Evolutionary conservation across 2,113 vertebrate species (phyloP).

Genomic region (Lucifuga dentata): DNA sequence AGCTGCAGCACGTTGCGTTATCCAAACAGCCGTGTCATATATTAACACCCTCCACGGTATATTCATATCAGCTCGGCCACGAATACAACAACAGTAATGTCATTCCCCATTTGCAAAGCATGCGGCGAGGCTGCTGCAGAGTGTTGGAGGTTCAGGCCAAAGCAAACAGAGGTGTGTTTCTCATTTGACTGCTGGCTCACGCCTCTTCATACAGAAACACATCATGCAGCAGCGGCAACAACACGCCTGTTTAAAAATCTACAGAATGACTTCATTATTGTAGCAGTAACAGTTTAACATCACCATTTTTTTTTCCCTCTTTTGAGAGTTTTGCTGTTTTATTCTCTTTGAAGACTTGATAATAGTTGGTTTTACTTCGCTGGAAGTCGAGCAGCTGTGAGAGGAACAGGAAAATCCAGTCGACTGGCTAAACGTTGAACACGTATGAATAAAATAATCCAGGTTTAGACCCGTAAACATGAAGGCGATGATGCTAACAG

Average conservation of each 20-base stretch:
- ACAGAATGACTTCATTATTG: too few species aligned
- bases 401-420: too few species aligned
- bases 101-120: slow-evolving; percentile 67
- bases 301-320: too few species aligned
- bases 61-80: slow-evolving; percentile 34
- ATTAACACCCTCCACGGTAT: too few species aligned
- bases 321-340: too few species aligned
- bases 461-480: slow-evolving; percentile 7
- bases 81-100: slow-evolving; percentile 39
- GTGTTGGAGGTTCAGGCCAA: slow-evolving; percentile 58
- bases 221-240: not conserved
- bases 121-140: slow-evolving; percentile 48
- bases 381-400: too few species aligned
- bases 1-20: not conserved
- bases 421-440: too few species aligned
- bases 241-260: too few species aligned
- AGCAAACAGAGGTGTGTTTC: slow-evolving; percentile 81
- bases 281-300: too few species aligned
- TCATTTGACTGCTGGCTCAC: slow-evolving; percentile 54
- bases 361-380: not conserved
- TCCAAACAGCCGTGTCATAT: slow-evolving; percentile 18
- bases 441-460: not conserved
- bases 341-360: too few species aligned
- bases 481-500: not conserved
- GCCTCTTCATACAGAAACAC: slow-evolving; percentile 2